Conservation (phyloP, 2,113 vertebrate genomes). For the Geococcyx californianus region DNA sequence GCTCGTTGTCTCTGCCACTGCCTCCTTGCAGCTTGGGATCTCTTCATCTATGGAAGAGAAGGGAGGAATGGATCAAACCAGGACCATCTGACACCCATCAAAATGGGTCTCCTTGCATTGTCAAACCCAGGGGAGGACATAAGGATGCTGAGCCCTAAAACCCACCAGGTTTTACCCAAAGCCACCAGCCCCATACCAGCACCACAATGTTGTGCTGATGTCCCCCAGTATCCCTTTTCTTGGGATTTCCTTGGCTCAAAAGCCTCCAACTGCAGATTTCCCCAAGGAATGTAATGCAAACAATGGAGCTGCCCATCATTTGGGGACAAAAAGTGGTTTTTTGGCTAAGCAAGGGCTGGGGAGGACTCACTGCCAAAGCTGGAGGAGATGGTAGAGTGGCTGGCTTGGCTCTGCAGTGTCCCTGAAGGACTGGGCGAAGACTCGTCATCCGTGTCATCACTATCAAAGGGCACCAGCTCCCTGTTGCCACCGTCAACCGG, state of each 20-base stretch:
- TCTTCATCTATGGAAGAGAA: constrained; percentile 83
- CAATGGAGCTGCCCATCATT: background rate
- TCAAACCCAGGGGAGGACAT: rapidly evolving
- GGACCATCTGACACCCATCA: rapidly evolving
- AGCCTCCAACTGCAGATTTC: background rate
- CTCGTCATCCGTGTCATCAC: constrained; percentile 93
- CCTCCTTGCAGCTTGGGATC: constrained; percentile 89
- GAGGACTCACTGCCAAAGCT: constrained; percentile 91
- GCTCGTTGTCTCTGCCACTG: constrained; percentile 89
- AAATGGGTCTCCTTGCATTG: rapidly evolving
- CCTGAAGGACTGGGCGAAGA: constrained; percentile 96
- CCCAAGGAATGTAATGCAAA: rapidly evolving
- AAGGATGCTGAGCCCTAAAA: background rate
- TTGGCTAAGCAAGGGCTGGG: background rate
- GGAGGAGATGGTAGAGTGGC: constrained; percentile 96
- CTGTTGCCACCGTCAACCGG: constrained; percentile 74
- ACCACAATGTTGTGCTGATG: rapidly evolving
- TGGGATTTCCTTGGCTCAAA: background rate
- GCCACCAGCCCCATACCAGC: background rate
- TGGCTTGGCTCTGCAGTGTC: constrained; percentile 96
- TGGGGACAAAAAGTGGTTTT: rapidly evolving
- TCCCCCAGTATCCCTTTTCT: background rate
- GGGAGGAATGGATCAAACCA: background rate
- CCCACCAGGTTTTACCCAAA: background rate
- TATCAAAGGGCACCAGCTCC: constrained; percentile 94